Evolutionary conservation across 2,888 invertebrate species (phyloP), one percentile per base, ranked within the genome.

Genomic region (Cinara cedri): DNA sequence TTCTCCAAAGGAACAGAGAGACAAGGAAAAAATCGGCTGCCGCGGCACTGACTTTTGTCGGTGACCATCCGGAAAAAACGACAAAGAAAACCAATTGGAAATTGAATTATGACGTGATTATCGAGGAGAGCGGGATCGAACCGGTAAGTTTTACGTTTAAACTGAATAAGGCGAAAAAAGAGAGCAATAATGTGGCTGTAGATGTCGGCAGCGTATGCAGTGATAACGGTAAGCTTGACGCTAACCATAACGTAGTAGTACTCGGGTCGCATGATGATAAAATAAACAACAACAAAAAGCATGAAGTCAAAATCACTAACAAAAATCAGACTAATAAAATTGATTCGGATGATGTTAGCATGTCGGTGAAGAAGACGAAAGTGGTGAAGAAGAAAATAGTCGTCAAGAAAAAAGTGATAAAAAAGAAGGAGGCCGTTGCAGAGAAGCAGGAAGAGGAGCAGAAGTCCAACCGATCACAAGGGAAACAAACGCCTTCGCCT

Each of bases 71-170:
- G 34, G 71, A 81, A n/a, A 75, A 44, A 10, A 42, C n/a, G 34
- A 11, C 21, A 0, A 65, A 51, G 44, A 75, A 46, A 13, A 44
- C 21, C 34, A 72, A 55, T 21, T 72, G 66, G 75, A 82, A 70
- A 63, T 60, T 75, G 65, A 81, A 75, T 44, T 80, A 75, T 66
- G 81, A 76, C 26, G 80, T 76, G 85, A 86, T 82, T 84, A 76
- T 81, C 44, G 80, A 81, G 72, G 81, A 51, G 71, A 81, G 70
- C 55, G 68, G 68, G 16, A 24, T 49, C 49, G 78, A 80, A 62
- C 74, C 74, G 74, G 82, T 57, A 78, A 81, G 66, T 78, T 72
- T 60, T 24, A 81, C 81, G 46, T 72, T 72, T n/a, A 72, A 57
- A 49, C 10, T 66, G 46, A 78, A 78, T 16, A 78, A 78, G 81